Conservation (phyloP, 1,140 invertebrate species). For the Caenorhabditis latens region DNA sequence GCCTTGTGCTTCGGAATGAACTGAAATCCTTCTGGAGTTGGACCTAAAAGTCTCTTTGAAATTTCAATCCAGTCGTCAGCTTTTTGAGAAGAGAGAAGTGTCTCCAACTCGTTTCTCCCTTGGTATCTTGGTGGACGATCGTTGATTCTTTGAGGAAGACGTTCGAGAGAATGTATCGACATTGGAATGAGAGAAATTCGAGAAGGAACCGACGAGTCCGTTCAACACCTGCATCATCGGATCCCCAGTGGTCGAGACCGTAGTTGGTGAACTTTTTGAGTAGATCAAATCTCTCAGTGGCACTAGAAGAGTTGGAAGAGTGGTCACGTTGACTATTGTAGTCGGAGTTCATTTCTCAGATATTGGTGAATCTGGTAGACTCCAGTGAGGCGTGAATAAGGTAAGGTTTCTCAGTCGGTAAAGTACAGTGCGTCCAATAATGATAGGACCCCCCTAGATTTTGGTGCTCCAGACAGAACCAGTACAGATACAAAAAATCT, state of each 20-base stretch:
- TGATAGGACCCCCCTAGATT: too few species aligned
- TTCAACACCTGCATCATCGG: slow-evolving; percentile 90
- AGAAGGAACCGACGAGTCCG: slow-evolving; percentile 91
- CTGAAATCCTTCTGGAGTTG: slow-evolving; percentile 89
- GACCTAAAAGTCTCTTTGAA: slow-evolving; percentile 95
- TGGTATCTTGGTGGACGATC: slow-evolving; percentile 89
- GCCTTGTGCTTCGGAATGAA: slow-evolving; percentile 99
- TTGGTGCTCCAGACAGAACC: too few species aligned
- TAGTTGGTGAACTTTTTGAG: slow-evolving; percentile 90
- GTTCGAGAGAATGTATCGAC: slow-evolving; percentile 90
- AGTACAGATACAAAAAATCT: too few species aligned
- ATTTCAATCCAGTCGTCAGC: slow-evolving; percentile 91
- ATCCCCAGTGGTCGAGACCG: slow-evolving; percentile 98
- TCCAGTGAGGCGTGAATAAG: too few species aligned
- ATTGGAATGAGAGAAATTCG: slow-evolving; percentile 92
- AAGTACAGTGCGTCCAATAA: too few species aligned
- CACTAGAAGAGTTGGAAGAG: too few species aligned
- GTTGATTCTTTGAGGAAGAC: slow-evolving; percentile 94
- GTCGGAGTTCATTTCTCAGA: too few species aligned
- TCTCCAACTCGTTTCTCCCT: slow-evolving; percentile 94
- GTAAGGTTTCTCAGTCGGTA: too few species aligned
- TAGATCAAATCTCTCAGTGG: slow-evolving; percentile 90
- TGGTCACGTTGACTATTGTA: too few species aligned
- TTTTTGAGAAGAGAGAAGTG: slow-evolving; percentile 90
- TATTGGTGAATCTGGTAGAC: too few species aligned